Conservation (phyloP, 2,113 vertebrate genomes). For the Serilophus lunatus region DNA sequence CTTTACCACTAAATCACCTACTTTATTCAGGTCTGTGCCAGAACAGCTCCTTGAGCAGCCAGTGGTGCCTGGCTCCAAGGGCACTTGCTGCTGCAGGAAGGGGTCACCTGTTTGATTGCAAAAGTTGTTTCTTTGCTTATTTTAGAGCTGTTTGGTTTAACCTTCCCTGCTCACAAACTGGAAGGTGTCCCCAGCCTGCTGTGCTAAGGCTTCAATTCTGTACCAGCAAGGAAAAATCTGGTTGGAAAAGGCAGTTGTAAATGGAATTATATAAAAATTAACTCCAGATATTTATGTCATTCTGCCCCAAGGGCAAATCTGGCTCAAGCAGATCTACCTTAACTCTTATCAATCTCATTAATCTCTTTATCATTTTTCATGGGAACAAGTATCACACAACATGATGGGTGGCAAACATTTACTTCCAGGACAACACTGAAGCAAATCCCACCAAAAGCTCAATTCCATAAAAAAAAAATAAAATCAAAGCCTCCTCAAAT, state of each 20-base stretch:
- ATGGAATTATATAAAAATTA: background rate
- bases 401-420: background rate
- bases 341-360: accelerated
- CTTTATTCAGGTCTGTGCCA: background rate
- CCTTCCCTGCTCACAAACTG: background rate
- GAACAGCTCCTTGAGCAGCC: background rate
- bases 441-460: background rate
- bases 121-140: background rate
- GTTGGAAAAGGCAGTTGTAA: background rate
- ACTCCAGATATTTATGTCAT: background rate
- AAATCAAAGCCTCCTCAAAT: background rate
- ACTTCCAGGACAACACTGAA: background rate
- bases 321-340: background rate
- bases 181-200: background rate
- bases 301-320: background rate
- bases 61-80: background rate
- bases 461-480: background rate
- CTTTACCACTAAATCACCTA: background rate
- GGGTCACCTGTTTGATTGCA: background rate
- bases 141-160: conserved; percentile 2
- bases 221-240: background rate
- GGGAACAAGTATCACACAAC: background rate
- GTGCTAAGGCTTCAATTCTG: background rate
- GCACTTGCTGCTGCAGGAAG: background rate
- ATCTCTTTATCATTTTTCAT: background rate